phyloP scores from a whole-genome alignment of 2,113 vertebrate genomes.

The Oreotrochilus melanogaster region DNA sequence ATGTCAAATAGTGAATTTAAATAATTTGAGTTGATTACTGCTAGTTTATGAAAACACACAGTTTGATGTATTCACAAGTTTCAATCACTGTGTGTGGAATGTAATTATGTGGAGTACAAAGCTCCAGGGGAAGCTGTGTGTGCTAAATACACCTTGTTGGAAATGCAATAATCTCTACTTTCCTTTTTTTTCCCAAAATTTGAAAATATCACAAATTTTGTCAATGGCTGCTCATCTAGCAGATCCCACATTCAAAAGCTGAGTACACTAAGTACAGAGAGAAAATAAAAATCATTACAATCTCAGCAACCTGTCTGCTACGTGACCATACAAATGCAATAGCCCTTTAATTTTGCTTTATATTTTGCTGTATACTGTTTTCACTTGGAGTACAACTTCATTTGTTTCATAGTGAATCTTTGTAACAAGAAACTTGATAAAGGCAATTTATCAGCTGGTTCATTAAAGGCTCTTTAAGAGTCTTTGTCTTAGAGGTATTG shows the following conservation, averaged over 20 bases:
- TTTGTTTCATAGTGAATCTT: neutral
- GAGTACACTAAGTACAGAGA: neutral
- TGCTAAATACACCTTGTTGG: neutral
- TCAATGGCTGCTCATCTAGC: neutral
- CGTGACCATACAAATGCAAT: neutral
- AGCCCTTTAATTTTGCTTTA: neutral
- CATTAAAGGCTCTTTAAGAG: neutral
- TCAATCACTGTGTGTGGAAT: conserved; percentile 64
- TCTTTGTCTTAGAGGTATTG: neutral
- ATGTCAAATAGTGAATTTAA: conserved; percentile 69
- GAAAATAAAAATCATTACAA: neutral
- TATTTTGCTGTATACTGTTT: neutral
- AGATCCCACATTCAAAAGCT: neutral
- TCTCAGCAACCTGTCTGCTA: neutral
- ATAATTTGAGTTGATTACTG: conserved; percentile 70
- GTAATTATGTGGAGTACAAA: conserved; percentile 61
- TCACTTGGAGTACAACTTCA: neutral
- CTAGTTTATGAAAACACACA: conserved; percentile 71
- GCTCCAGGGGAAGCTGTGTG: conserved; percentile 18
- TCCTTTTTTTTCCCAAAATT: neutral
- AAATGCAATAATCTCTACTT: neutral
- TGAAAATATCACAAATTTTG: neutral
- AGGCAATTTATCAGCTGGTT: neutral
- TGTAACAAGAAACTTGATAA: neutral
- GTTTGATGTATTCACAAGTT: conserved; percentile 61